Evolutionary conservation across 1,140 invertebrate genomes (phyloP).

Genomic region (Lasioglossum albipes): DNA sequence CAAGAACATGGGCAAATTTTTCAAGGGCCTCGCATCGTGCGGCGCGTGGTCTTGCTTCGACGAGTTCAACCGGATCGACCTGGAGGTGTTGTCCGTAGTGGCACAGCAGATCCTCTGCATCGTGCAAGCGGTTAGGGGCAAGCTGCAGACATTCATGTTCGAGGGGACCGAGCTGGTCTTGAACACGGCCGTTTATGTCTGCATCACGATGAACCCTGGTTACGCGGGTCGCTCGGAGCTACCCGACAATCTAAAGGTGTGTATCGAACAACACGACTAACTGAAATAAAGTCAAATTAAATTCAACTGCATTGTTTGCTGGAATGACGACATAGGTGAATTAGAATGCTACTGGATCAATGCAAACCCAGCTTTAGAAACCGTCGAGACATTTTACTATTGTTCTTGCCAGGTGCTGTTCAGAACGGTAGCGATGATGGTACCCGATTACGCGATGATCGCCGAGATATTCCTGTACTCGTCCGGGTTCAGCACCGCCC

Average conservation of each 20-base stretch:
- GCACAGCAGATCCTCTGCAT: slow-evolving; percentile 92
- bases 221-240: slow-evolving; percentile 93
- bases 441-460: slow-evolving; percentile 95
- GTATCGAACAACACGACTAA: no score
- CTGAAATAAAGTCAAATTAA: no score
- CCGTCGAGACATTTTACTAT: no score
- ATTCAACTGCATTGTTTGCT: no score
- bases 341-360: no score
- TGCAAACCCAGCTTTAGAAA: no score
- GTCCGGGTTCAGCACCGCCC: slow-evolving; percentile 91
- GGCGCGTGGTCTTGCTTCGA: slow-evolving; percentile 98
- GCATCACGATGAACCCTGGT: slow-evolving; percentile 97
- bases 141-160: slow-evolving; percentile 88
- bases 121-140: slow-evolving; percentile 87
- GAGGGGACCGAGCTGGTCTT: slow-evolving; percentile 91
- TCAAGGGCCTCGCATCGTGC: slow-evolving; percentile 91
- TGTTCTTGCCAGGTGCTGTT: slow-evolving; percentile 83
- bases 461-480: slow-evolving; percentile 95
- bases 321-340: no score
- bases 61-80: slow-evolving; percentile 96
- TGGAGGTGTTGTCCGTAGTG: slow-evolving; percentile 91
- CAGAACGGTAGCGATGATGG: slow-evolving; percentile 97
- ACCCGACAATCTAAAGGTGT: slow-evolving; percentile 92
- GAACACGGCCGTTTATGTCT: slow-evolving; percentile 91
- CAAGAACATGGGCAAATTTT: slow-evolving; percentile 95